Conservation (phyloP, 1,140 invertebrate species). For the Ostrea edulis region DNA sequence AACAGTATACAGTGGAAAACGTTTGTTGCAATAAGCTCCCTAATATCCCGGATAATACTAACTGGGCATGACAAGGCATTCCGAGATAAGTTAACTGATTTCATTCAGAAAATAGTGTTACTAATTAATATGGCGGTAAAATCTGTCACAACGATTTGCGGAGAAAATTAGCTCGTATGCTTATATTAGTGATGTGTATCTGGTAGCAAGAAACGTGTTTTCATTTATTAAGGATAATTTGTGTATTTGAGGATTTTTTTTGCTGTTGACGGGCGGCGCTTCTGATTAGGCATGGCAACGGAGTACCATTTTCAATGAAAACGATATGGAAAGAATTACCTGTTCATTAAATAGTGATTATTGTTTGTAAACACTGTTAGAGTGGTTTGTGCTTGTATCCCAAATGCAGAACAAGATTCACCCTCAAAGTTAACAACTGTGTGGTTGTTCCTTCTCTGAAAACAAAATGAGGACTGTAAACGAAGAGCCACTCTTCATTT, state of each 20-base stretch:
- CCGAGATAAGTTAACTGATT: slow-evolving; percentile 47
- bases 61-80: slow-evolving; percentile 44
- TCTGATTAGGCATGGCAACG: slow-evolving; percentile 13
- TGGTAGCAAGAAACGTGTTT: slow-evolving; percentile 40
- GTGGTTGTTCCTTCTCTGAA: not conserved
- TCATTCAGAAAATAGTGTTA: slow-evolving; percentile 49
- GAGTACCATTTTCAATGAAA: not conserved
- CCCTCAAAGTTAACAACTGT: not conserved
- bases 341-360: slow-evolving; percentile 33
- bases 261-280: not conserved
- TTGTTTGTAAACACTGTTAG: slow-evolving; percentile 35
- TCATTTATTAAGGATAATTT: slow-evolving; percentile 42
- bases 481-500: no score
- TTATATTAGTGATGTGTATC: slow-evolving; percentile 40
- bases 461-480: not conserved
- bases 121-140: slow-evolving; percentile 51
- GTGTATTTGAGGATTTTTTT: slow-evolving; percentile 34
- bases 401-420: not conserved
- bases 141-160: slow-evolving; percentile 49
- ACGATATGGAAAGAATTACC: slow-evolving; percentile 27
- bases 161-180: slow-evolving; percentile 37
- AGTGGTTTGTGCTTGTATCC: not conserved
- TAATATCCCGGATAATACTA: slow-evolving; percentile 26
- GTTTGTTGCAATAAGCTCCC: slow-evolving; percentile 41
- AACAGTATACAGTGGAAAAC: slow-evolving; percentile 16